These are phyloP conservation scores for Cacatua alba DNA, from an alignment of 2,113 vertebrate genomes.

Conservation along the genomic window DNA sequence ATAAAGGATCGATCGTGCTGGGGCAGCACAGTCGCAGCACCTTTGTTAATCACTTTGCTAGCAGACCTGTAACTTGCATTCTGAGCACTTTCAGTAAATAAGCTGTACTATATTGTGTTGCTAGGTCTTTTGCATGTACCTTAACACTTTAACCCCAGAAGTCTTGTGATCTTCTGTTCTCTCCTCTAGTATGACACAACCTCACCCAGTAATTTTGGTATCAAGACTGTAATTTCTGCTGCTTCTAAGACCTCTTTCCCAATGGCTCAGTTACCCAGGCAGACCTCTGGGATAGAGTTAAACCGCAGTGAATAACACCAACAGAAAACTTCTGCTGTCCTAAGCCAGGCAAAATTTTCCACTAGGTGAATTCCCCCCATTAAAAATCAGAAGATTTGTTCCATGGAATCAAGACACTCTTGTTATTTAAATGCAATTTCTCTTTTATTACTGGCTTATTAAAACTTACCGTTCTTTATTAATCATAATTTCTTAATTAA, in stretches of 20 bases:
- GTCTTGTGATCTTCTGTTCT: not conserved
- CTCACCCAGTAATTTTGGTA: not conserved
- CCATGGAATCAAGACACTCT: not conserved
- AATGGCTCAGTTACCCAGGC: not conserved
- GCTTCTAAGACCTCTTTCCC: not conserved
- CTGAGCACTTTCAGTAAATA: not conserved
- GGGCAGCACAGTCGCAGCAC: not conserved
- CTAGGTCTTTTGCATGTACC: not conserved
- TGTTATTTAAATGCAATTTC: not conserved
- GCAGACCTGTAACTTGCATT: not conserved
- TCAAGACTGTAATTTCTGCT: not conserved
- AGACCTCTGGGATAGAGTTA: not conserved
- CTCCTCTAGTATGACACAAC: not conserved
- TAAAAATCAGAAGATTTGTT: slow-evolving; percentile 26
- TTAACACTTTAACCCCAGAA: not conserved
- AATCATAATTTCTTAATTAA: slow-evolving; percentile 36
- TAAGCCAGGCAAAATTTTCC: slow-evolving; percentile 30
- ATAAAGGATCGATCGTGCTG: not conserved
- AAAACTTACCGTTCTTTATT: slow-evolving; percentile 7
- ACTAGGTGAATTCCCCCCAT: slow-evolving; percentile 35
- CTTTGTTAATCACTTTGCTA: not conserved
- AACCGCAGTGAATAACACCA: not conserved
- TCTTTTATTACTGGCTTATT: slow-evolving; percentile 25
- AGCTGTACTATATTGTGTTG: not conserved
- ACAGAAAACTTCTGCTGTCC: not conserved